Conservation (phyloP, 2,797 vertebrate species). For the Avahi laniger region DNA sequence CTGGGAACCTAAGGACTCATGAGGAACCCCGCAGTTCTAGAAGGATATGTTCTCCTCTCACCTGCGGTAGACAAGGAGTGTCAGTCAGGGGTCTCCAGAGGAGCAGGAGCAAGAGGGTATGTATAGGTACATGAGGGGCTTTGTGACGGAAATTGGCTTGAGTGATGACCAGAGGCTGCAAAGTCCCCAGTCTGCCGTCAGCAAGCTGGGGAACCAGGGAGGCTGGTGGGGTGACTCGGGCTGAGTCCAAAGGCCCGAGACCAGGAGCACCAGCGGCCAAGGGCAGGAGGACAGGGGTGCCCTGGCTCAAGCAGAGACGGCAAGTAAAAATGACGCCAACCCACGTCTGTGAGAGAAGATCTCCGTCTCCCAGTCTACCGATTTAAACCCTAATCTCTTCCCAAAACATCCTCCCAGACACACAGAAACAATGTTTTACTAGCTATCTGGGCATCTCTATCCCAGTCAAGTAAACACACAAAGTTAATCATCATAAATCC, state of each 20-base stretch:
- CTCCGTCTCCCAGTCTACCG: too few species aligned
- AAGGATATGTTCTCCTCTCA: fast-evolving
- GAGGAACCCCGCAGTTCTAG: background rate
- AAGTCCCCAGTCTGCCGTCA: background rate
- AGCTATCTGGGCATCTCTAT: too few species aligned
- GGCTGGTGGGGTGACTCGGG: background rate
- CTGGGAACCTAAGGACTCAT: background rate
- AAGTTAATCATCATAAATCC: too few species aligned
- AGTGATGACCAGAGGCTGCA: background rate
- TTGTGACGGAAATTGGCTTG: background rate
- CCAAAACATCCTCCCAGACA: background rate
- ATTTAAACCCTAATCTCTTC: background rate
- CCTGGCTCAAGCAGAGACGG: background rate
- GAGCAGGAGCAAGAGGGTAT: background rate
- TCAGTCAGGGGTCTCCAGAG: background rate
- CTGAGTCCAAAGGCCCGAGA: background rate
- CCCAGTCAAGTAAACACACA: background rate
- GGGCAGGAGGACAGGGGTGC: too few species aligned
- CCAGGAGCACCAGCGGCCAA: background rate
- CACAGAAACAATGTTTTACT: background rate
- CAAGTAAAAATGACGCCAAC: background rate
- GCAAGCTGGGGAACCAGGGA: background rate
- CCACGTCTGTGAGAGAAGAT: too few species aligned
- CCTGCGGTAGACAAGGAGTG: background rate
- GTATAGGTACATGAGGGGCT: too few species aligned